phyloP scores from a whole-genome alignment of 2,888 invertebrate genomes.

The Pteria penguin region DNA sequence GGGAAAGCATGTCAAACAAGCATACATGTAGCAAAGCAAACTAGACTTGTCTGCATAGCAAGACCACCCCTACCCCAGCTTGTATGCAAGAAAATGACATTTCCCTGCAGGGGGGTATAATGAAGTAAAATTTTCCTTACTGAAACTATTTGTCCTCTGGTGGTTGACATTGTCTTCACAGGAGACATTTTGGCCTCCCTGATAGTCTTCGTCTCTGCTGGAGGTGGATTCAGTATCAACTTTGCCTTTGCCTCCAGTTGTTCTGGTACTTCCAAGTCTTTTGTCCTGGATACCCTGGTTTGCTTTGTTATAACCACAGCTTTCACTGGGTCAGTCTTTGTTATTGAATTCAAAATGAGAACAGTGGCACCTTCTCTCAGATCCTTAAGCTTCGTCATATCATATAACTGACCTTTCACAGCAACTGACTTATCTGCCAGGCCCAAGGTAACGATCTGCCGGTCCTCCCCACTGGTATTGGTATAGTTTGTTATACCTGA shows the following conservation, averaged over 20 bases:
- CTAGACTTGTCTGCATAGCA: too few species aligned
- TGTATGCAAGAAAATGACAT: too few species aligned
- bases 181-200: not conserved
- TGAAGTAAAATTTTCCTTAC: conserved; percentile 1
- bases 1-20: too few species aligned
- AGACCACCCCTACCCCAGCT: too few species aligned
- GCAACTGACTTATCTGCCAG: conserved; percentile 2
- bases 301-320: not conserved
- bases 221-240: conserved; percentile 2
- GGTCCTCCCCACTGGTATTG: not conserved
- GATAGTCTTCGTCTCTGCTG: not conserved
- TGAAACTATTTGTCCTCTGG: conserved; percentile 1
- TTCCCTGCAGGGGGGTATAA: not conserved
- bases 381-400: not conserved
- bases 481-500: not conserved
- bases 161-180: not conserved
- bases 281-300: not conserved
- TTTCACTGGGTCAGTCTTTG: not conserved
- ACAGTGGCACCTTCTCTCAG: not conserved
- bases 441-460: not conserved
- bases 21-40: too few species aligned
- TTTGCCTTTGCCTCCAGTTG: not conserved
- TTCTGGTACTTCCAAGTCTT: not conserved
- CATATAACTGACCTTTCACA: not conserved
- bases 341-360: not conserved